Percentiles rank a stretch among this genome's conserved stretches.
These are phyloP conservation scores for Carollia perspicillata DNA, from an alignment of 2,113 vertebrate species.

Conservation along the genomic window DNA sequence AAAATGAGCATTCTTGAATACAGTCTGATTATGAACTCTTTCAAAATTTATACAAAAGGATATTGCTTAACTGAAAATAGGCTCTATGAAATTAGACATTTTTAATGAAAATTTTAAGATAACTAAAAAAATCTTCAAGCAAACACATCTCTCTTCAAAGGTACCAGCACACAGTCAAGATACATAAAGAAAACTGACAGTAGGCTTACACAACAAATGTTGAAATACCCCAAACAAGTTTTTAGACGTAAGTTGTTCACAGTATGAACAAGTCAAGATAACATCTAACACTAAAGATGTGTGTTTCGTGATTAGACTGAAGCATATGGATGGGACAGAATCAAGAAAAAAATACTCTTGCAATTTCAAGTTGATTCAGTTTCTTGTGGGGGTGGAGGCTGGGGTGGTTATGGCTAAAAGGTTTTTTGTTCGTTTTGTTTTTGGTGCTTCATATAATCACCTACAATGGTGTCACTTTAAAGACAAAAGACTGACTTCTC, in stretches of 20 bases:
- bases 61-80: background rate
- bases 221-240: background rate
- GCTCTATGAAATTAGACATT: background rate
- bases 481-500: conserved; percentile 59
- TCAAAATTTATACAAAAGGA: background rate
- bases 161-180: background rate
- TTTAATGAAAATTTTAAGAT: background rate
- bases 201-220: background rate
- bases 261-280: background rate
- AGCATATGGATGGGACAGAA: background rate
- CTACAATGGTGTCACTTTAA: conserved; percentile 22
- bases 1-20: conserved; percentile 8
- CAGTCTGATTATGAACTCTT: conserved; percentile 1
- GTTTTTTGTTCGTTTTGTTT: background rate
- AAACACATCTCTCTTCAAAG: background rate
- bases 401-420: background rate
- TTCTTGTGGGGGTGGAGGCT: background rate
- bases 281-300: background rate
- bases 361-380: conserved; percentile 19
- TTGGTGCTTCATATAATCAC: conserved; percentile 22
- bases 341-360: background rate
- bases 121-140: background rate
- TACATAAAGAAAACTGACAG: background rate
- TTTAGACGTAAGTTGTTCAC: background rate
- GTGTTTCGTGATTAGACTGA: background rate